phyloP scores from a whole-genome alignment of 1,140 invertebrate genomes.

The Acromyrmex echinatior region DNA sequence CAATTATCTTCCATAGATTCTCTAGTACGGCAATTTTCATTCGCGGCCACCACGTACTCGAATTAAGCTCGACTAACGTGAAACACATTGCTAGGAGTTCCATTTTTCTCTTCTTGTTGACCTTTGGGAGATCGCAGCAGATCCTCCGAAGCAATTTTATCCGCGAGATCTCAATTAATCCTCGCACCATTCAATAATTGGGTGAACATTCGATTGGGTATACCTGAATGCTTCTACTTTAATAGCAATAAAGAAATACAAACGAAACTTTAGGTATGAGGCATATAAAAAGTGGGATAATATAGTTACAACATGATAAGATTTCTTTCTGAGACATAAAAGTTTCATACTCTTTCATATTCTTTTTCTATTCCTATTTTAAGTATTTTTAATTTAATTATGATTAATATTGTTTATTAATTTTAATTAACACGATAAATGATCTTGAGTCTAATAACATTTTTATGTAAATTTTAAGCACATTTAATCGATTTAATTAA shows the following conservation, averaged over 20 bases:
- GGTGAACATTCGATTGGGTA: neutral
- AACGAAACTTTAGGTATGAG: neutral
- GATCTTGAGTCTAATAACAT: too few species aligned
- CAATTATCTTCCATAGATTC: neutral
- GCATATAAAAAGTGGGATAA: too few species aligned
- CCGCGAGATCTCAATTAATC: neutral
- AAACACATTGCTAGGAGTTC: neutral
- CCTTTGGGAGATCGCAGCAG: neutral
- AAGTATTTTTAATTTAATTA: neutral
- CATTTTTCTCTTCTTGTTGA: neutral
- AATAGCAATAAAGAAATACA: neutral
- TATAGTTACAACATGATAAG: neutral
- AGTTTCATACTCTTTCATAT: neutral
- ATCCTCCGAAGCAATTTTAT: constrained; percentile 22
- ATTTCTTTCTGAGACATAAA: neutral
- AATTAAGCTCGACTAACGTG: constrained; percentile 35
- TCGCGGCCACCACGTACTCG: neutral
- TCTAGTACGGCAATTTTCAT: neutral
- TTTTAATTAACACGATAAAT: too few species aligned
- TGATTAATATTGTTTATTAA: neutral
- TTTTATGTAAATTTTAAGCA: too few species aligned
- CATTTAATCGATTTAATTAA: too few species aligned
- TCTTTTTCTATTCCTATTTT: neutral
- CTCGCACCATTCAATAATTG: neutral
- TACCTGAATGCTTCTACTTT: neutral